phyloP scores from a whole-genome alignment of 2,797 vertebrate genomes.

The Xerus rutilus region DNA sequence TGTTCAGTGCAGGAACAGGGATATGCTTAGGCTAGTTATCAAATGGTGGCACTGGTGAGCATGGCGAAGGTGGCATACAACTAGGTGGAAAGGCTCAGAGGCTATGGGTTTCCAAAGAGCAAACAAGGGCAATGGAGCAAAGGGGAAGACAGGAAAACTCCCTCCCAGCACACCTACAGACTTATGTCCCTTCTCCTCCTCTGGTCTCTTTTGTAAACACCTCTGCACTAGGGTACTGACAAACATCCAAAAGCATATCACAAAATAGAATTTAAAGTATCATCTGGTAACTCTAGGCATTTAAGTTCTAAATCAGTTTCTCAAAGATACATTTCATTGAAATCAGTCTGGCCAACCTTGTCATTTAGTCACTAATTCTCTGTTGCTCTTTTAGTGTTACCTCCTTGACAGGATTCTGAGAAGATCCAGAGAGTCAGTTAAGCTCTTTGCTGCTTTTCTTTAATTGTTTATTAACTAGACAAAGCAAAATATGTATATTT shows the following conservation, averaged over 20 bases:
- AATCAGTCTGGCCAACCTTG: slow-evolving; percentile 24
- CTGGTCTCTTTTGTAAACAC: not conserved
- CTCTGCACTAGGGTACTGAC: not conserved
- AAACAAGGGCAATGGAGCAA: not conserved
- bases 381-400: slow-evolving; percentile 6
- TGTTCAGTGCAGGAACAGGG: not conserved
- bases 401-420: slow-evolving; percentile 31
- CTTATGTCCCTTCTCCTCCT: not conserved
- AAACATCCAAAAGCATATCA: not conserved
- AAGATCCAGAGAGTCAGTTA: slow-evolving; percentile 52
- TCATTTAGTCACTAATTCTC: not conserved
- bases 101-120: not conserved
- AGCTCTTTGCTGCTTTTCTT: not conserved
- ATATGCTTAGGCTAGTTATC: not conserved
- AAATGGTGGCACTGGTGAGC: not conserved
- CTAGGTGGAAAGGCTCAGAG: not conserved
- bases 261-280: slow-evolving; percentile 37
- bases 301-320: slow-evolving; percentile 28
- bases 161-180: accelerated
- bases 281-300: not conserved
- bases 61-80: not conserved
- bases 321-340: slow-evolving; percentile 55
- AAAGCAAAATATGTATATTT: slow-evolving; percentile 58
- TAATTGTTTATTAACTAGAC: slow-evolving; percentile 51
- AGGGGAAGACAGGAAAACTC: accelerated